Conservation (phyloP, 2,888 invertebrate genomes). For the Carterocephalus palaemon region DNA sequence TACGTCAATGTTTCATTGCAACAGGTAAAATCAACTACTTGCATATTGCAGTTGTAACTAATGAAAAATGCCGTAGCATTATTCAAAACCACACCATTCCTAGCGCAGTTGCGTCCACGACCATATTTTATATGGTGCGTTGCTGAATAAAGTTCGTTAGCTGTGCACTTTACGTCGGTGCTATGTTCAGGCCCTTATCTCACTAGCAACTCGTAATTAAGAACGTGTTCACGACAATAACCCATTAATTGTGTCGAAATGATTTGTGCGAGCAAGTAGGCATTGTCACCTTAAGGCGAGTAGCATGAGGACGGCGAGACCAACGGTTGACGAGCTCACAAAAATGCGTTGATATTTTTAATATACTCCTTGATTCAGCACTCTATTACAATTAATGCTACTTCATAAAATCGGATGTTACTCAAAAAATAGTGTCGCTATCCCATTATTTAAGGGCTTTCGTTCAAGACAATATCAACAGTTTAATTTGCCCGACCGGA, state of each 20-base stretch:
- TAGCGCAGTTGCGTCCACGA: slow-evolving; percentile 10
- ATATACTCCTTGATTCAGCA: too few species aligned
- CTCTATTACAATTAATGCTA: too few species aligned
- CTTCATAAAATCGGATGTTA: too few species aligned
- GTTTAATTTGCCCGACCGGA: slow-evolving; percentile 11
- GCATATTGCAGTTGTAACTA: slow-evolving; percentile 4
- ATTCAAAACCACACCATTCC: slow-evolving; percentile 20
- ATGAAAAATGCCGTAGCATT: slow-evolving; percentile 17
- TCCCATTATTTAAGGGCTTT: too few species aligned
- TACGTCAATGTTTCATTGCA: slow-evolving; percentile 6
- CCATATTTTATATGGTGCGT: slow-evolving; percentile 16
- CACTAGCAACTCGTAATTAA: slow-evolving; percentile 55
- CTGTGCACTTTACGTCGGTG: slow-evolving; percentile 19
- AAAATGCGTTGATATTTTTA: too few species aligned
- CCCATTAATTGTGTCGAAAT: slow-evolving; percentile 62
- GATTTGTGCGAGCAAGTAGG: slow-evolving; percentile 42
- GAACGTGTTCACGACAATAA: slow-evolving; percentile 54
- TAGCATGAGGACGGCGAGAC: slow-evolving; percentile 12
- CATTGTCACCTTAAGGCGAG: slow-evolving; percentile 34
- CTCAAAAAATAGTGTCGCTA: too few species aligned
- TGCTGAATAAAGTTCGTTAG: slow-evolving; percentile 25
- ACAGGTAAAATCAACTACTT: slow-evolving; percentile 6
- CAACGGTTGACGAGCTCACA: slow-evolving; percentile 2
- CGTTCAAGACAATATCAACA: too few species aligned
- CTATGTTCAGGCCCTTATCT: slow-evolving; percentile 33